Evolutionary conservation across 2,888 invertebrate species (phyloP), one percentile per base, ranked within the genome.

Genomic region (Aleiodes alternator): DNA sequence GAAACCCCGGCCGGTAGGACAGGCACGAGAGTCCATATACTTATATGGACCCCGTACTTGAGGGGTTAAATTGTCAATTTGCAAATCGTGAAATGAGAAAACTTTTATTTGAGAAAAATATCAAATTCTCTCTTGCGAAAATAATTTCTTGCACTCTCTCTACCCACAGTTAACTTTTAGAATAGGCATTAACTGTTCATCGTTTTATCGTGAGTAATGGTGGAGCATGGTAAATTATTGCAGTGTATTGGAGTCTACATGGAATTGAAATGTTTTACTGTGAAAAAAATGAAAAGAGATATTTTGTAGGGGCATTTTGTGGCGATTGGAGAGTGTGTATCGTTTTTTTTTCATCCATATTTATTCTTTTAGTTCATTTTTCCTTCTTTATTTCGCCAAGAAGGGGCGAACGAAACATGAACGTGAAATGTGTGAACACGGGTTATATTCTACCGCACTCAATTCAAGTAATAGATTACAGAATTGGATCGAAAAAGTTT

Each of bases 201-300:
- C 51, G 51, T 4, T 68, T 68, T 68, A 68, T 68, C 68, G 31
- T 68, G 50, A 68, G 51, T 68, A 68, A 68, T 68, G 68, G 50
- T 51, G n/a, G 9, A 68, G 64, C 43, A 64, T 64, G 43, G 14
- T 14, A 64, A 64, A 64, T 64, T 64, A 64, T 64, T 48, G 64
- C 64, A 64, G 64, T 23, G 16, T 7, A 43, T 3, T 11, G 14
- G 23, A 14, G 48, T 48, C 43, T 48, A 43, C 64, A 64, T 48
- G 64, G 16, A 64, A 48, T 64, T 64, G 64, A 64, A 64, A 64
- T 64, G 64, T 64, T 64, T 64, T 48, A 64, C 64, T 34, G 8
- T 48, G 64, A 55, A 48, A 64, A 61, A 64, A 43, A 61, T 34
- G 38, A 61, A 61, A 43, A 43, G 8, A 55, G 55, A 55, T 55